Base-by-base conservation (phyloP, 2,888 invertebrate species). In the Lasioglossum calceatum region DNA sequence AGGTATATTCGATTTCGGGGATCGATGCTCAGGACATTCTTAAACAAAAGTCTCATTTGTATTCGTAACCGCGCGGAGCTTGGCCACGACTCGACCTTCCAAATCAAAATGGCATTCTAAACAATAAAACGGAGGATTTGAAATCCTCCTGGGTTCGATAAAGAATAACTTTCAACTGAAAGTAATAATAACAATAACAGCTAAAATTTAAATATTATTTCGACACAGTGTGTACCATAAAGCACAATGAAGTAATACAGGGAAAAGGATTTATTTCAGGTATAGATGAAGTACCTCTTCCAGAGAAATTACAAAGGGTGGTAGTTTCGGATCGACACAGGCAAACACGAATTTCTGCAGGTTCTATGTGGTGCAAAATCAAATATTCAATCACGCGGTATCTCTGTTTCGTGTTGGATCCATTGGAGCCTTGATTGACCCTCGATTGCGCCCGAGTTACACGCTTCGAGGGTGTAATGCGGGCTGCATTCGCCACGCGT, bases 1-100 rank as follows among this genome's bases (percentile, higher is more conserved):
- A 54, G 78, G 82, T 47, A 89, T 84, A 86, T 81, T 87, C 85
- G 80, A 79, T 83, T 84, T 71, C 71, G 54, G n/a, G 70, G 58
- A 58, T 61, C 77, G 67, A 84, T 64, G 58, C 47, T 32, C 32
- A 54, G 27, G 79, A 79, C 78, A 79, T 74, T 58, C 50, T 10
- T 74, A 27, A 47, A 78, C 73, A 78, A 67, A 64, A 27, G 19
- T 73, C 42, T 23, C 23, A 16, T 81, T 39, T 71, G 27, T 44
- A 77, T 84, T 67, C 64, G 36, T 67, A 19, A 16, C 67, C 32
- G 7, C 7, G 32, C 27, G 4, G 32, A 8, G 32, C 64, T 7
- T 4, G 7, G 32, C 32, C 16, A 32, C 32, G 7, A 16, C 19
- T 16, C 36, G 8, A 36, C 8, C 16, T 32, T 27, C 32, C 12